A percentile compares a stretch with the other conserved stretches of the same genome.
These are phyloP conservation scores for Aspidiotus destructor DNA, from an alignment of 2,888 invertebrate genomes.

Conservation along the genomic window DNA sequence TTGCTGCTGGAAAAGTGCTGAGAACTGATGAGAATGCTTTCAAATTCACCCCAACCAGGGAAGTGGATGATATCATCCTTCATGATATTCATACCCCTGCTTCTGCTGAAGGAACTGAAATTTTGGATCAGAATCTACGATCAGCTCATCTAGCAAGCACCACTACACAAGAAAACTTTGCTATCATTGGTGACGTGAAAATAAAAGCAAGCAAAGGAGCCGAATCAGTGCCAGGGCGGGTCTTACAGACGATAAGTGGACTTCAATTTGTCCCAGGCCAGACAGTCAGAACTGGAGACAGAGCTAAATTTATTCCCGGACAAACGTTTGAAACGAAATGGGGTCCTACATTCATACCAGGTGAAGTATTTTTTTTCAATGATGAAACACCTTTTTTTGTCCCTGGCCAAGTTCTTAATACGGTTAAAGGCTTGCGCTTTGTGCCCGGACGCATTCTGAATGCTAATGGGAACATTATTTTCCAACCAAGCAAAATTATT, in stretches of 20 bases:
- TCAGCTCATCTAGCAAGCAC: constrained; percentile 54
- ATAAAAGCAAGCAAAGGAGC: constrained; percentile 59
- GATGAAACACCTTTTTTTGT: constrained; percentile 53
- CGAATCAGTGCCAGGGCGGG: constrained; percentile 68
- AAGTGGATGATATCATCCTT: constrained; percentile 7
- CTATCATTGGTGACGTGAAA: constrained; percentile 54
- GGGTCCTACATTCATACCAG: constrained; percentile 67
- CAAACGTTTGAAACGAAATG: constrained; percentile 65
- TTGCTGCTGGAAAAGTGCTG: constrained; percentile 52
- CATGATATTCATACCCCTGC: constrained; percentile 35
- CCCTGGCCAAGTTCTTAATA: constrained; percentile 61
- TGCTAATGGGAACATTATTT: constrained; percentile 44
- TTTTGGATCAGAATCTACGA: constrained; percentile 49
- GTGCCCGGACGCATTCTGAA: constrained; percentile 47
- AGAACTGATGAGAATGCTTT: constrained; percentile 36
- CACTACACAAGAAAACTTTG: constrained; percentile 46
- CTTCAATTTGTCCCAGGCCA: constrained; percentile 61
- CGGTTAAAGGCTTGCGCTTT: constrained; percentile 58
- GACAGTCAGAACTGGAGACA: constrained; percentile 59
- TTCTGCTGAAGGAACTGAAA: constrained; percentile 50
- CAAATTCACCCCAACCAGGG: constrained; percentile 8
- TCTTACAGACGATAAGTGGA: constrained; percentile 58
- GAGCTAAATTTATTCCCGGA: constrained; percentile 64
- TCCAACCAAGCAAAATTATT: constrained; percentile 47
- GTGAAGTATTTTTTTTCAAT: constrained; percentile 59